A percentile compares a stretch with the other conserved stretches of the same genome.
Evolutionary conservation across 2,797 vertebrate species (phyloP).

Genomic region (Cheirogaleus major): DNA sequence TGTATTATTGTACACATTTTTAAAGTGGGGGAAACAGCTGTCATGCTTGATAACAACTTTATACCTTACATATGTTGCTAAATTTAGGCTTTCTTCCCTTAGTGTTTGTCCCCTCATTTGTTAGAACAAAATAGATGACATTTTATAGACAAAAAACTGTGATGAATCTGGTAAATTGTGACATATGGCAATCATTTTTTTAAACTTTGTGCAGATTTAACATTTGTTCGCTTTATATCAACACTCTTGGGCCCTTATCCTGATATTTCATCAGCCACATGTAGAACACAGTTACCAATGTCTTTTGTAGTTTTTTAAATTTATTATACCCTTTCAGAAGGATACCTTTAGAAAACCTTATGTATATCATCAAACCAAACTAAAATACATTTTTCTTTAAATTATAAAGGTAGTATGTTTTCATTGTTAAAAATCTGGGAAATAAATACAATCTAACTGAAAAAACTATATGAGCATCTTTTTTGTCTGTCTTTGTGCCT

Average conservation of each 20-base stretch:
- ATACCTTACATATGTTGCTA: not conserved
- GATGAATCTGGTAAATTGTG: not conserved
- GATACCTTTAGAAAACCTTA: not conserved
- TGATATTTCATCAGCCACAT: not conserved
- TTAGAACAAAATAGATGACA: not conserved
- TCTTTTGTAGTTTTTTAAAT: not conserved
- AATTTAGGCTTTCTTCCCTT: not conserved
- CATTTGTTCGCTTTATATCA: not conserved
- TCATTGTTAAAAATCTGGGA: slow-evolving; percentile 34
- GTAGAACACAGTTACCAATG: not conserved
- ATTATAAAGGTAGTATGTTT: not conserved
- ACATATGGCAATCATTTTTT: not conserved
- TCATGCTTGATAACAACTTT: not conserved
- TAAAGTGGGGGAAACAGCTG: not conserved
- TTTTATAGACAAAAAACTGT: not conserved
- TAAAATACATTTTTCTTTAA: not conserved
- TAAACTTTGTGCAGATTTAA: not conserved
- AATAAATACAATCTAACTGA: not conserved
- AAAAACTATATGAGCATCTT: not conserved
- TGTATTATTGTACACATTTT: not conserved
- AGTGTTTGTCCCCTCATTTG: not conserved
- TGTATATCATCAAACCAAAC: not conserved
- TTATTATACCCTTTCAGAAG: not conserved
- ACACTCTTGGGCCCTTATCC: not conserved
- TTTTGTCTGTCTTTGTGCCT: not conserved